Percentiles rank a stretch among this genome's conserved stretches.
These are phyloP conservation scores for Microcebus griseorufus DNA, from an alignment of 2,113 vertebrate species.

Conservation along the genomic window DNA sequence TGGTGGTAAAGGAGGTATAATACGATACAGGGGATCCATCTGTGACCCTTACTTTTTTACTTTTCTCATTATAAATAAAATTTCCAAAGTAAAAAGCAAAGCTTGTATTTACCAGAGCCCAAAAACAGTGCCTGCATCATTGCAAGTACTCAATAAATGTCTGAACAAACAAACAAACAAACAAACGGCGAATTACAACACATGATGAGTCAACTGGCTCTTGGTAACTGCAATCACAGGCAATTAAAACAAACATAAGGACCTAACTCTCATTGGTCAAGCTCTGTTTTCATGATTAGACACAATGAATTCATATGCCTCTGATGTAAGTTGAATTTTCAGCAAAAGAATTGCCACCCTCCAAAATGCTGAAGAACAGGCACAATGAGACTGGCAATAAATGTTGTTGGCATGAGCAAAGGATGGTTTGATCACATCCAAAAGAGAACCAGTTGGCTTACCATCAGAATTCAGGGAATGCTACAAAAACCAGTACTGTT, in stretches of 20 bases:
- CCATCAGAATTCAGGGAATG: background rate
- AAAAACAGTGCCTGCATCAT: background rate
- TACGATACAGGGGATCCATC: background rate
- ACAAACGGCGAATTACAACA: background rate
- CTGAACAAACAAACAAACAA: background rate
- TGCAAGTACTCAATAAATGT: background rate
- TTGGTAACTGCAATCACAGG: background rate
- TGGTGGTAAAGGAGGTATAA: conserved; percentile 66
- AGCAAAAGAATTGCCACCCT: background rate
- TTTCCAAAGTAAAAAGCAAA: background rate
- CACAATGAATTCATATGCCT: background rate
- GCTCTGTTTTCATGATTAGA: background rate
- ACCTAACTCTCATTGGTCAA: background rate
- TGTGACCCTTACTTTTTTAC: background rate
- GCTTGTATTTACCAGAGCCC: background rate
- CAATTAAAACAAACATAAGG: background rate
- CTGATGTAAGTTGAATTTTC: background rate
- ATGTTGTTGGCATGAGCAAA: background rate
- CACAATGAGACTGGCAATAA: background rate
- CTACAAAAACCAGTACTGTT: background rate
- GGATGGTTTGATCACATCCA: conserved; percentile 49
- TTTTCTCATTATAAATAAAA: background rate
- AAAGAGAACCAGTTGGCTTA: background rate
- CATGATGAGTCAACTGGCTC: background rate
- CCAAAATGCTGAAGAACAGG: background rate